Evolutionary conservation across 2,888 invertebrate species (phyloP).

Genomic region (Hirtodrosophila alboralis): DNA sequence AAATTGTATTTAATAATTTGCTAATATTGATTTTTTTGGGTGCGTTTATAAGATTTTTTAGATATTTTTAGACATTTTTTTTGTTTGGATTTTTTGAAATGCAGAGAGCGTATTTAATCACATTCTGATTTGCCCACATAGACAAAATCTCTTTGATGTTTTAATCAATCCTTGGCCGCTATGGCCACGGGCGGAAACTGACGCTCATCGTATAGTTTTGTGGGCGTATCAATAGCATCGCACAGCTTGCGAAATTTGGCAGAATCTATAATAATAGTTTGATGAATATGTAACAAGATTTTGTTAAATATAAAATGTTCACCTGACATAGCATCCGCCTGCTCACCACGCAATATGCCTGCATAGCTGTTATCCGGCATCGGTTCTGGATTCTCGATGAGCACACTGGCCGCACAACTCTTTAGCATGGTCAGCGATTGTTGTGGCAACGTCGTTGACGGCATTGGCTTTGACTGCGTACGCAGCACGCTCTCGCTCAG

Average conservation of each 20-base stretch:
- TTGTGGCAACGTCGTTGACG: constrained; percentile 26
- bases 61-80: constrained; percentile 25
- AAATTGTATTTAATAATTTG: constrained; percentile 43
- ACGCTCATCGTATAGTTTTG: constrained; percentile 83
- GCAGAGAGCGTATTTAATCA: constrained; percentile 32
- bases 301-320: background rate
- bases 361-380: constrained; percentile 88
- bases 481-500: constrained; percentile 77
- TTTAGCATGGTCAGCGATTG: constrained; percentile 63
- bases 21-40: constrained; percentile 32
- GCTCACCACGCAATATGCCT: constrained; percentile 94
- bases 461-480: constrained; percentile 47
- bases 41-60: constrained; percentile 16
- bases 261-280: constrained; percentile 74
- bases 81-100: constrained; percentile 34
- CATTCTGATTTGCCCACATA: constrained; percentile 47
- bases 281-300: background rate
- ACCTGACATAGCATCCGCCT: constrained; percentile 93
- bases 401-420: constrained; percentile 73
- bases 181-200: constrained; percentile 84
- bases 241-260: constrained; percentile 83
- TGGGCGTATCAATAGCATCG: constrained; percentile 83
- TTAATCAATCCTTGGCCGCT: constrained; percentile 81
- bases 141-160: constrained; percentile 50
- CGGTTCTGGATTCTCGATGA: constrained; percentile 80